These are phyloP conservation scores for Neuroscelio doddi DNA, from an alignment of 2,888 invertebrate genomes.

Conservation along the genomic window DNA sequence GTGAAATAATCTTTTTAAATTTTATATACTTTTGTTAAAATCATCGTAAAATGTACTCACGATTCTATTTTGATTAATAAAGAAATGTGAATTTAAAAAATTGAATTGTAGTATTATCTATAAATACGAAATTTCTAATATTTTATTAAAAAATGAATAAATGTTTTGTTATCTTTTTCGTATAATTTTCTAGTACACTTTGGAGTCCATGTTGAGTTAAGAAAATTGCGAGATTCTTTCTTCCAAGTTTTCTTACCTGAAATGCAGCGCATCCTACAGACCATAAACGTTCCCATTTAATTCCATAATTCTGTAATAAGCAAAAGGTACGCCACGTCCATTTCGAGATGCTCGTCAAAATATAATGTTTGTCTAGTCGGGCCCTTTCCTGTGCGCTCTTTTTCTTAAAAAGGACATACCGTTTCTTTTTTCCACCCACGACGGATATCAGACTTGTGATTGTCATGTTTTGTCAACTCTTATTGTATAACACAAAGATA, in stretches of 20 bases:
- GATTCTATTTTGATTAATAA: too few relatives aligned
- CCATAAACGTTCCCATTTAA: conserved; percentile 19
- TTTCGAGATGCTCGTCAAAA: conserved; percentile 28
- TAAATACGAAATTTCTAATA: too few relatives aligned
- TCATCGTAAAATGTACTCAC: too few relatives aligned
- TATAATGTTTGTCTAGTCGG: too few relatives aligned
- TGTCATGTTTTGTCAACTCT: conserved; percentile 71
- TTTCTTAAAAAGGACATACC: conserved; percentile 42
- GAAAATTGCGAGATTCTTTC: neutral
- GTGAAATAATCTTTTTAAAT: too few relatives aligned
- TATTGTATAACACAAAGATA: conserved; percentile 57
- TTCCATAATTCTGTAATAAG: conserved; percentile 50
- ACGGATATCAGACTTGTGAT: conserved; percentile 62
- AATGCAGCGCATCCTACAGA: neutral
- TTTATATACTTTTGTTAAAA: too few relatives aligned
- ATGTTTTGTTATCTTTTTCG: neutral
- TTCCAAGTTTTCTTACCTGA: neutral
- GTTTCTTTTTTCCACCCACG: conserved; percentile 49
- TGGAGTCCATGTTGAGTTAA: neutral
- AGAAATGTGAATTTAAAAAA: too few relatives aligned
- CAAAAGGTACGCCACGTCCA: conserved; percentile 17
- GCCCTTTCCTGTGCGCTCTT: conserved; percentile 51
- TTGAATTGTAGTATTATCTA: too few relatives aligned
- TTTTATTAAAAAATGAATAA: neutral
- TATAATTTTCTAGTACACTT: neutral